Base-by-base conservation (phyloP, 2,888 invertebrate genomes). In the Dilophus febrilis region DNA sequence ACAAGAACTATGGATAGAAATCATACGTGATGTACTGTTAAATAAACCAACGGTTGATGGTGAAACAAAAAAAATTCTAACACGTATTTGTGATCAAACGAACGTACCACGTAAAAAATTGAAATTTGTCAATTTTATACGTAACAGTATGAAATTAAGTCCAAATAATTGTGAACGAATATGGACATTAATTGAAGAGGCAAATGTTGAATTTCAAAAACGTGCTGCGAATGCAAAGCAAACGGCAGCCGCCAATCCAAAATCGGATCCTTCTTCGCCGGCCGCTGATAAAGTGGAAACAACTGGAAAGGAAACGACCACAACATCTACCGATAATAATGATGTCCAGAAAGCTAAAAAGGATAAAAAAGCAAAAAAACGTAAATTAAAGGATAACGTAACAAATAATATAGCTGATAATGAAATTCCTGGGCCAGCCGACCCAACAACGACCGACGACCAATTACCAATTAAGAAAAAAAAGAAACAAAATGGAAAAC, bases 61-160 rank as follows among this genome's bases (percentile, higher is more conserved):
- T n/a, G 14, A 12, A 2, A 18, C 27, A n/a, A 36, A 18, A 28
- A 16, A 29, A 13, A 27, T 37, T 84, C 29, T 69, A 90, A 30
- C 70, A 78, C 47, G 68, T 65, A 4, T 67, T 90, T 37, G 72
- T 77, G 39, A 72, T 69, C 38, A 72, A 74, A 53, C 77, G 31
- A 91, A 91, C 55, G 79, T 90, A 48, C 91, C 91, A 4, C 68
- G 87, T 17, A 91, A 88, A 59, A 82, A 82, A 57, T 67, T 70
- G 0, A 90, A 87, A 56, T 91, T 90, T 54, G 58, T 78, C 49
- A 84, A 84, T 57, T 84, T 82, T 58, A 70, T 81, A 1, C 70
- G 67, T 51, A 81, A 70, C 63, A 69, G 74, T 28, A 63, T 71
- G 49, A 66, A 66, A 54, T 63, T 74, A 31, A 70, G 70, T 48